Base-by-base conservation (phyloP, 2,888 invertebrate genomes). In the Chrysolina haemoptera region DNA sequence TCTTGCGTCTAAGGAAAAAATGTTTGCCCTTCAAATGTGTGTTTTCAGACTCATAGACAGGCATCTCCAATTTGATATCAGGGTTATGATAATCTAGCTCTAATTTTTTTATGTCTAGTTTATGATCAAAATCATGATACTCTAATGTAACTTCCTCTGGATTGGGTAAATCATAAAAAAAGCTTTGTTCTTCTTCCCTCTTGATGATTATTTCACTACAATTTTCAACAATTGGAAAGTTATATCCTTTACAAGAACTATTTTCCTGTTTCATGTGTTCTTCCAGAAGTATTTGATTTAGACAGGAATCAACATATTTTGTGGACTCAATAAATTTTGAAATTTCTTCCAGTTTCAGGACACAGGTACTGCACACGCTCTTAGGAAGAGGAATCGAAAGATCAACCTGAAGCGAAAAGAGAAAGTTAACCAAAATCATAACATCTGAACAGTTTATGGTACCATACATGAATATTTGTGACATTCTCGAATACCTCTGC, bases 391-490 rank as follows among this genome's bases (percentile, higher is more conserved):
- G 9, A n/a, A 27, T n/a, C n/a, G 27, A 27, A 22, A 8, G 6
- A n/a, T 59, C 59, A 59, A 59, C 59, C 59, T 59, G 59, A n/a
- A 59, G 27, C n/a, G 8, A 59, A 59, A 59, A 35, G 8, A 35
- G 8, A 35, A 8, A 0, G 35, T 35, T 8, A 35, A 50, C 5
- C 18, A 18, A 1, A 50, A 50, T 9, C 1, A 50, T 18, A 50
- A 18, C 9, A 46, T 16, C 6, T 1, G 8, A 50, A 16, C 8
- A 18, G 5, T 9, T 1, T 9, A 3, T 5, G n/a, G n/a, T n/a
- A 59, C 27, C 16, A n/a, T 59, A 59, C 35, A 59, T 14, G 35
- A 59, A 59, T 59, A 35, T 59, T 59, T 1, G 59, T 59, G 27
- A 59, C n/a, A n/a, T 22, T 59, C 14, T 59, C 22, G n/a, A 59